Percentiles rank a stretch among this genome's conserved stretches.
Evolutionary conservation across 2,888 invertebrate genomes (phyloP).

Genomic region (Tupiocoris notatus): DNA sequence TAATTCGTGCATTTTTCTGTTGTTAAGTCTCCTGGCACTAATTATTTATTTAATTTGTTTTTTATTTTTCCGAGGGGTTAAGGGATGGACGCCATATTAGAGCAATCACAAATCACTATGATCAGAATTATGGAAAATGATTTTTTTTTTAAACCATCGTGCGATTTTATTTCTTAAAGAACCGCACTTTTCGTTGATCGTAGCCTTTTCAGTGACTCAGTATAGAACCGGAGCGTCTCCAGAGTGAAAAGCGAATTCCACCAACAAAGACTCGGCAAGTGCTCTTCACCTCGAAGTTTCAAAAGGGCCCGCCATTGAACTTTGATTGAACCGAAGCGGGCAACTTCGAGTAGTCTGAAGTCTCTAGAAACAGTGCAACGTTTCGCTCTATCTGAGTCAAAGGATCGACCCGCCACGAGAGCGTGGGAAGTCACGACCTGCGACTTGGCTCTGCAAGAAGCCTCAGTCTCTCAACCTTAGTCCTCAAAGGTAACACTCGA

Average conservation of each 20-base stretch:
- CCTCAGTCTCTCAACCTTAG: neutral
- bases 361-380: neutral
- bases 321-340: neutral
- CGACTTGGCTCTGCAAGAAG: neutral
- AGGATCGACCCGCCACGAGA: constrained; percentile 2
- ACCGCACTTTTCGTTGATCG: no score
- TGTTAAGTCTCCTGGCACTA: no score
- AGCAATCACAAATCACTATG: no score
- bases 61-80: no score
- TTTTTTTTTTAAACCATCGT: no score
- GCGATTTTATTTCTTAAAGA: no score
- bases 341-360: neutral
- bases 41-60: no score
- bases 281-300: neutral
- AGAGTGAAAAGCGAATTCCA: neutral
- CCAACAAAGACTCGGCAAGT: neutral
- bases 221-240: no score
- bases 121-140: no score
- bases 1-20: no score
- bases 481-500: neutral
- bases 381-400: constrained; percentile 1
- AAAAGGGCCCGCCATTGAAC: neutral
- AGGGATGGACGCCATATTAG: no score
- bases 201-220: neutral
- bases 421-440: constrained; percentile 4